Percentiles rank a stretch among this genome's conserved stretches.
These are phyloP conservation scores for Diadumene lineata DNA, from an alignment of 92 coral and sea anemone genomes.

Conservation along the genomic window DNA sequence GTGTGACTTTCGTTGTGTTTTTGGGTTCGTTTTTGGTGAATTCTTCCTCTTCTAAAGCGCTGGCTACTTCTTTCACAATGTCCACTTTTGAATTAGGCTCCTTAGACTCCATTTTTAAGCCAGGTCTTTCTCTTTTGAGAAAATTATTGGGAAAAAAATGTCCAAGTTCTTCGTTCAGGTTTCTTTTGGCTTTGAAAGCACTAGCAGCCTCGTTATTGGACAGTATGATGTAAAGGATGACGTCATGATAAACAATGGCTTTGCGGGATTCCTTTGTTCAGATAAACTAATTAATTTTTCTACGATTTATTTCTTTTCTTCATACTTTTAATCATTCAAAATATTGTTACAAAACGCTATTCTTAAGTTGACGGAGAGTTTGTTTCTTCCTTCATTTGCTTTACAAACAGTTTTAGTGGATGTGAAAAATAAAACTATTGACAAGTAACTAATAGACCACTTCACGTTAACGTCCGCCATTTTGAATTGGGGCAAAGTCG, in stretches of 20 bases:
- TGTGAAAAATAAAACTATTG: too few species aligned
- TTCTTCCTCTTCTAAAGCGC: slow-evolving; percentile 91
- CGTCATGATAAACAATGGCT: background rate
- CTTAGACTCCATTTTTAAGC: slow-evolving; percentile 13
- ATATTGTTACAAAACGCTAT: too few species aligned
- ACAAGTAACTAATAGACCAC: too few species aligned
- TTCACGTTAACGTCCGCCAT: too few species aligned
- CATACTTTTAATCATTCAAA: too few species aligned
- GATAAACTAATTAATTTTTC: background rate
- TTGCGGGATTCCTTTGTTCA: slow-evolving; percentile 18
- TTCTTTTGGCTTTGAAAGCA: slow-evolving; percentile 6
- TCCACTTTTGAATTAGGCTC: slow-evolving; percentile 56
- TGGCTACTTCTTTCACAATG: slow-evolving; percentile 87
- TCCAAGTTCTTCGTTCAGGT: background rate
- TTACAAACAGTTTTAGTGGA: too few species aligned
- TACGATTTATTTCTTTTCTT: background rate
- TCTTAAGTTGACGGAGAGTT: background rate
- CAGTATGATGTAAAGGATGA: slow-evolving; percentile 19
- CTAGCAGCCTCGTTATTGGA: slow-evolving; percentile 58
- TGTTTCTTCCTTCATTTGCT: background rate
- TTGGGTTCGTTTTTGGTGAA: slow-evolving; percentile 64
- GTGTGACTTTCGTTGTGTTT: slow-evolving; percentile 19
- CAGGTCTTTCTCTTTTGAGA: slow-evolving; percentile 16
- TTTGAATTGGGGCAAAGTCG: too few species aligned
- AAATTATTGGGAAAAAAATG: background rate